Conservation (phyloP, 2,888 invertebrate genomes). For the Adelphocoris suturalis region DNA sequence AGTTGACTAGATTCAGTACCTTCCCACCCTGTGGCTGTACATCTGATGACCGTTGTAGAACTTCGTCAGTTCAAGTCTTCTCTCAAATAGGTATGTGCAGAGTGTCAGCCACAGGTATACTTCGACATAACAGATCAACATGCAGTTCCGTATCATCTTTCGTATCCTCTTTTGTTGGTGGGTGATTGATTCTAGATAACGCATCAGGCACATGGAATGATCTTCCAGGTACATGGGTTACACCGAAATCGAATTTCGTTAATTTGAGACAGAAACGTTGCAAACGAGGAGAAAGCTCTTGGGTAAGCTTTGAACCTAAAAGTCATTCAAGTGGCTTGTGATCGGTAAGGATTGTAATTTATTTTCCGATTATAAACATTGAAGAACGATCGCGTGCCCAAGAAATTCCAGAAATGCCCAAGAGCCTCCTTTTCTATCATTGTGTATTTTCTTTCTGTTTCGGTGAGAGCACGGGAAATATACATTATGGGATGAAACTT, state of each 20-base stretch:
- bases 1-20: not conserved
- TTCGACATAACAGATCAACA: not conserved
- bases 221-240: not conserved
- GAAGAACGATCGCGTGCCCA: constrained; percentile 23
- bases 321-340: constrained; percentile 42
- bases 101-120: not conserved
- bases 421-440: constrained; percentile 55
- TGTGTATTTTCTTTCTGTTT: constrained; percentile 30
- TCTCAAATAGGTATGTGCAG: not conserved
- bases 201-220: not conserved
- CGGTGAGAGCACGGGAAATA: not conserved
- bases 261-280: not conserved
- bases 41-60: not conserved
- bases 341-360: constrained; percentile 14
- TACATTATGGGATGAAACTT: constrained; percentile 16
- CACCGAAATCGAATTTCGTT: not conserved
- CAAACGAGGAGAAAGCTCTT: constrained; percentile 77
- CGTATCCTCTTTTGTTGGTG: not conserved
- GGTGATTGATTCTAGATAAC: not conserved
- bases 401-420: constrained; percentile 1
- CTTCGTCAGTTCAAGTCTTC: not conserved
- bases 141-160: not conserved
- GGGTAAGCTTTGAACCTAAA: not conserved
- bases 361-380: constrained; percentile 9
- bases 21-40: not conserved